Evolutionary conservation across 1,140 invertebrate genomes (phyloP).

Genomic region (Leptonema lineaticorne): DNA sequence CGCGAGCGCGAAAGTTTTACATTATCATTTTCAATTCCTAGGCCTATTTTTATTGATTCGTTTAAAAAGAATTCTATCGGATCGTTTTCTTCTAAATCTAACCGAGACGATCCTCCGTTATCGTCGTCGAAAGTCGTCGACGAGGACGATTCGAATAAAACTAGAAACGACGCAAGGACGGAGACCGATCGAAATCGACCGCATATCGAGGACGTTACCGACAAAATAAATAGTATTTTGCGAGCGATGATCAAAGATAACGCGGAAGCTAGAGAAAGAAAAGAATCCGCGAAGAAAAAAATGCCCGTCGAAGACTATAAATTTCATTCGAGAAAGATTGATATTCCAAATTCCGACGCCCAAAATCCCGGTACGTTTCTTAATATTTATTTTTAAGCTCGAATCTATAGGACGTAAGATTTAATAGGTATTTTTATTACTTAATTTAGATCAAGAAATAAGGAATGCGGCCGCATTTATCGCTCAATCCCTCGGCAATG

Average conservation of each 20-base stretch:
- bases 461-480: constrained; percentile 68
- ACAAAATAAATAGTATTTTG: constrained; percentile 51
- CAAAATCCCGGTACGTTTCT: not conserved
- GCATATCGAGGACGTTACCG: constrained; percentile 38
- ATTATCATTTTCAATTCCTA: not conserved
- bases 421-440: constrained; percentile 26
- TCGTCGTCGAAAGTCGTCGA: not conserved
- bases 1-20: too few species aligned
- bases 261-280: constrained; percentile 47
- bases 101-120: constrained; percentile 5
- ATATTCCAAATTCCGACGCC: constrained; percentile 2
- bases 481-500: constrained; percentile 63
- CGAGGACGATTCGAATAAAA: not conserved
- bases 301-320: constrained; percentile 44
- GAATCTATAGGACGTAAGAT: not conserved
- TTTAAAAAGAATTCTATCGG: not conserved
- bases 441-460: constrained; percentile 52
- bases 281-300: constrained; percentile 46
- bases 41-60: not conserved
- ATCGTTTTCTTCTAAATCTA: constrained; percentile 1
- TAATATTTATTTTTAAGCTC: constrained; percentile 14
- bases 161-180: not conserved
- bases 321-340: constrained; percentile 47
- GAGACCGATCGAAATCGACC: not conserved
- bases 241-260: constrained; percentile 52